Base-by-base conservation (phyloP, 2,797 vertebrate species). In the Corythornis leucogaster region DNA sequence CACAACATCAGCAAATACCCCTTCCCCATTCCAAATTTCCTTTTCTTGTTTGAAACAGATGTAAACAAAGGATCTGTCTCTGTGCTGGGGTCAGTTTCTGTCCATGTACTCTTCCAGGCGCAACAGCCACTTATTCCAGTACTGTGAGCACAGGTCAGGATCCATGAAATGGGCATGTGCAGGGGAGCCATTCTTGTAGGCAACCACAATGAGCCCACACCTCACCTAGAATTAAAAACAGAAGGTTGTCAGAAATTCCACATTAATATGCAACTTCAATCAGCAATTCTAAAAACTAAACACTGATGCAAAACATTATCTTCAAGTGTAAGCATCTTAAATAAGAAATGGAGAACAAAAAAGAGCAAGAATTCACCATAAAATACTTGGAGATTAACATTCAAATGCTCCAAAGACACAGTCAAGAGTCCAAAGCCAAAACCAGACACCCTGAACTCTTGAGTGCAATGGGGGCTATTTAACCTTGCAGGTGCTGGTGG, bases 101-200 rank as follows among this genome's bases (percentile, higher is more conserved):
- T 98, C 97, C 80, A 33, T 70, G 93, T 98, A 99, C 77, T 98
- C 97, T 91, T 99, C 98, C 5, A 99, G 97, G 68, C 99, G 98
- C 91, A 98, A 62, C 73, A 99, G 96, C 99, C 99, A 99, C 57
- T 97, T 98, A 40, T 97, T 93, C 99, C 99, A 99, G 94, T 98
- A 99, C 31, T 97, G 93, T 3, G 71, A 96, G 95, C 99, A 99
- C 45, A 98, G 96, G 26, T 98, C 92, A 3, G 97, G 78, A 69
- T 96, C 97, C 96, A 99, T 96, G 95, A 98, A 97, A 90, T 99
- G 99, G 2, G 98, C 91, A 7, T 99, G 99, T 5, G 98, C 99
- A 1, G 99, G 98, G 11, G 98, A 98, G 19, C 99, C 99, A 0
- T 99, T 98, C 95, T 99, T 99, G 92, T 99, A 99, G 61, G 99